Evolutionary conservation across 64 coral and sea anemone species (phyloP), one percentile per base, ranked within the genome.

Genomic region (Cladopsammia gracilis): DNA sequence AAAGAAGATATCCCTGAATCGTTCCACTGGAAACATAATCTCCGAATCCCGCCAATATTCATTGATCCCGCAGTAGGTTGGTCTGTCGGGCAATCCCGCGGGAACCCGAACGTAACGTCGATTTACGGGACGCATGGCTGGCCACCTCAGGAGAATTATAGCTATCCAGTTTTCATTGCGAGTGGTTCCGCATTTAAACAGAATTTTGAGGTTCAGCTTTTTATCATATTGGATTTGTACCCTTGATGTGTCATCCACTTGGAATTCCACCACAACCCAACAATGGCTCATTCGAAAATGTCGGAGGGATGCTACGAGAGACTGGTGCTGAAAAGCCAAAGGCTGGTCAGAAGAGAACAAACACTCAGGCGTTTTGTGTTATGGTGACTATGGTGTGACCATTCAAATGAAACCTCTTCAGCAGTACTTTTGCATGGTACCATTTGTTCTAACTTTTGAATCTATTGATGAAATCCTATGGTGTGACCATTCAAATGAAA

Each of bases 11-110:
- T 96, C 25, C 85, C 89, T 0, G 70, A 75, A 20, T 57, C 49
- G 44, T 87, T 83, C 66, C 77, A 93, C 48, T 89, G 77, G 85
- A 96, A 96, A 52, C 76, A 96, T 70, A 96, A 89, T 60, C 95
- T 90, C 25, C 76, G 95, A n/a, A 85, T 93, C 13, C 95, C 93
- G 4, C 87, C 93, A 4, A 82, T 95, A 60, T 95, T 59, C 77
- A 75, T 90, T 34, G 48, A 95, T 15, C 74, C 93, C 0, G 78
- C 74, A 6, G 13, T 77, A 5, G 78, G 88, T 4, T 95, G 87
- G 93, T 11, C 10, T 48, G 87, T 90, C 23, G 65, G 14, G 15
- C 44, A 85, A 10, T 25, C 61, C 44, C 34, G 67, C 79, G 62
- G 59, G 79, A 66, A 45, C 79, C 13, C 58, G 11, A 81, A 59